Evolutionary conservation across 2,888 invertebrate species (phyloP).

Genomic region (Caenorhabditis sp.): DNA sequence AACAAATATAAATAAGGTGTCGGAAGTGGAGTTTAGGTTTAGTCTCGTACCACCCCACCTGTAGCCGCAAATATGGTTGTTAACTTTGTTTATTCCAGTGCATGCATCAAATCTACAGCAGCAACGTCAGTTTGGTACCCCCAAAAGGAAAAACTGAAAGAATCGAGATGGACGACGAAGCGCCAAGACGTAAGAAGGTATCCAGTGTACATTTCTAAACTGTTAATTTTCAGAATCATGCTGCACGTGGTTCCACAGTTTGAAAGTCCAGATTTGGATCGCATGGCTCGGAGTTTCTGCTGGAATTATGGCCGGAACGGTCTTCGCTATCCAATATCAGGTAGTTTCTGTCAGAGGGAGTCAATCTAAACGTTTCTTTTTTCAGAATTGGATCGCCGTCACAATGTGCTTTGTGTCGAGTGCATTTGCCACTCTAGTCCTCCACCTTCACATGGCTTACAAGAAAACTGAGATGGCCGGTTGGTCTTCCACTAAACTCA

Average conservation of each 20-base stretch:
- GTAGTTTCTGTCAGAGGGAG: no score
- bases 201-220: neutral
- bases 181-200: constrained; percentile 40
- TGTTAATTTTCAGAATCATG: constrained; percentile 34
- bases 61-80: neutral
- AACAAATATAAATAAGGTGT: constrained; percentile 43
- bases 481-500: constrained; percentile 66
- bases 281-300: constrained; percentile 74
- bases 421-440: constrained; percentile 69
- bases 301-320: constrained; percentile 73
- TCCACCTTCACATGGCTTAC: constrained; percentile 74
- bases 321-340: constrained; percentile 71
- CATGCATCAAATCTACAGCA: constrained; percentile 54
- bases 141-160: constrained; percentile 3
- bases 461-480: constrained; percentile 71
- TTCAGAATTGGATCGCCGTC: constrained; percentile 73
- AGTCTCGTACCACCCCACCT: neutral
- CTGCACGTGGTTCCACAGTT: constrained; percentile 59
- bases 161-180: constrained; percentile 17
- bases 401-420: constrained; percentile 72
- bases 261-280: constrained; percentile 65
- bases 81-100: constrained; percentile 29
- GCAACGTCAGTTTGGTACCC: constrained; percentile 21
- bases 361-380: no score
- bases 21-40: constrained; percentile 16